phyloP scores from a whole-genome alignment of 2,888 invertebrate species.

The Masnerella sp. region DNA sequence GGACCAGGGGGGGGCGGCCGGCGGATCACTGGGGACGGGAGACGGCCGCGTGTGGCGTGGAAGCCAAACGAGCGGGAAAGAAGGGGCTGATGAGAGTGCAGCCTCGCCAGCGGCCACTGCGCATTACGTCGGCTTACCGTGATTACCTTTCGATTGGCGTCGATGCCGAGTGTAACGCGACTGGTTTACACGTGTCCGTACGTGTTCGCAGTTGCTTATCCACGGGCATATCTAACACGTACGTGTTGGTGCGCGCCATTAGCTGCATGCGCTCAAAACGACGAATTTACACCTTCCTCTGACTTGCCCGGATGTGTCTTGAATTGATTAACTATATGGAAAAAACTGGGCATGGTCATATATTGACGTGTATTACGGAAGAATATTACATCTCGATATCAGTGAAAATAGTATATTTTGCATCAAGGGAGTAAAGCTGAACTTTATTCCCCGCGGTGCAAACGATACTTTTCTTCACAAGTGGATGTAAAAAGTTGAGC shows the following conservation, averaged over 20 bases:
- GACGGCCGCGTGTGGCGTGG: conserved; percentile 34
- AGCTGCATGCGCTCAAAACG: conserved; percentile 31
- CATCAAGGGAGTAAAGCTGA: too few species aligned
- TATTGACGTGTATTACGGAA: neutral
- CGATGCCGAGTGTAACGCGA: conserved; percentile 59
- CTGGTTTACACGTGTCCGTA: conserved; percentile 62
- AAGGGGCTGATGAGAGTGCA: conserved; percentile 54
- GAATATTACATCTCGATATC: too few species aligned
- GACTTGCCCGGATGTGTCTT: too few species aligned
- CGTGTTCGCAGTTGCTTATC: conserved; percentile 60
- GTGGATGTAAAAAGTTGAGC: too few species aligned
- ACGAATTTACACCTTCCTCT: conserved; percentile 31
- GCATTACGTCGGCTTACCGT: conserved; percentile 61
- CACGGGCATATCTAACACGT: conserved; percentile 51
- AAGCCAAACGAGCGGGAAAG: conserved; percentile 28
- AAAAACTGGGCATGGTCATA: too few species aligned
- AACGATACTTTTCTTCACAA: too few species aligned
- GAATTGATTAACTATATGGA: too few species aligned
- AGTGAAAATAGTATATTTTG: too few species aligned
- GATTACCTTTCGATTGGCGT: conserved; percentile 62
- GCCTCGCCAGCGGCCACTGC: conserved; percentile 48
- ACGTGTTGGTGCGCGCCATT: conserved; percentile 46
- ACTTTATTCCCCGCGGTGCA: too few species aligned
- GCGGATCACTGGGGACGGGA: conserved; percentile 10
- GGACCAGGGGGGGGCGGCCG: too few species aligned